Percentiles rank a stretch among this genome's conserved stretches.
Conservation (phyloP, 92 coral and sea anemone genomes). For the Parazoanthus swiftii region DNA sequence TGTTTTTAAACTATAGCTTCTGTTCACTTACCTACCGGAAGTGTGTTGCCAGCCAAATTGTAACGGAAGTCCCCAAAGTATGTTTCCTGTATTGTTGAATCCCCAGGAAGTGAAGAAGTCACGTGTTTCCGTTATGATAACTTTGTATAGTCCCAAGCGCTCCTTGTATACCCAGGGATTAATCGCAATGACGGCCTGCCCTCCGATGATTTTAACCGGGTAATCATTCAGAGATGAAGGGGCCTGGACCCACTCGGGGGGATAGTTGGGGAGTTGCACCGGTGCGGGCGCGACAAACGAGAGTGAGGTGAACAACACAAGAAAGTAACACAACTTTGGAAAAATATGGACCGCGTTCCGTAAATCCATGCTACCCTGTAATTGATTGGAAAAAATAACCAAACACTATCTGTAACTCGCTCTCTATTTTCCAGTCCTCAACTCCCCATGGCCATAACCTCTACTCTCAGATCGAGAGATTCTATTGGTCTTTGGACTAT, state of each 20-base stretch:
- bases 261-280: conserved; percentile 52
- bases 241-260: conserved; percentile 71
- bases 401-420: no score
- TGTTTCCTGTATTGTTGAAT: conserved; percentile 76
- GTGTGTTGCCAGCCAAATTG: conserved; percentile 89
- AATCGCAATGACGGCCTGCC: conserved; percentile 49
- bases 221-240: conserved; percentile 58
- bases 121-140: conserved; percentile 55
- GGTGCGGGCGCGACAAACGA: background rate
- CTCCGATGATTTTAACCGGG: conserved; percentile 56
- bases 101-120: conserved; percentile 79
- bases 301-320: background rate
- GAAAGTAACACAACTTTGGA: background rate
- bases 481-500: no score
- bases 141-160: conserved; percentile 71
- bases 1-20: background rate
- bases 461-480: no score
- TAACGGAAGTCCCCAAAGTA: conserved; percentile 86
- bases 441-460: no score
- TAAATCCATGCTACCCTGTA: background rate
- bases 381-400: background rate
- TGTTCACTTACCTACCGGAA: conserved; percentile 51
- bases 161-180: conserved; percentile 76
- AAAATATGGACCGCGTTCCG: background rate
- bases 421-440: no score